These are phyloP conservation scores for Microctonus brassicae DNA, from an alignment of 2,888 invertebrate species.

Conservation along the genomic window DNA sequence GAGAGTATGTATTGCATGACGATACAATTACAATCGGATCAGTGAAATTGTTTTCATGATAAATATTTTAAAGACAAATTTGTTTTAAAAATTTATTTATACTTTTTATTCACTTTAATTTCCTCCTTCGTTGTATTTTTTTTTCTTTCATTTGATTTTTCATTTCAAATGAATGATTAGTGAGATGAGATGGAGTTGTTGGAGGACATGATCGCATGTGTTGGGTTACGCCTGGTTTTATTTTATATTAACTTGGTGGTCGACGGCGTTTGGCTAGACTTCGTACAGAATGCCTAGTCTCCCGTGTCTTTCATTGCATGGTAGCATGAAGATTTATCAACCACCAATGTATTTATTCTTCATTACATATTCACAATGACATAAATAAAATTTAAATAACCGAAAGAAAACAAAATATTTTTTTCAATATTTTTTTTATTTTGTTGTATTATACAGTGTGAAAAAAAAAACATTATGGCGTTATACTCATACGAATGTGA, in stretches of 20 bases:
- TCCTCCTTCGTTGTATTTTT: too few relatives aligned
- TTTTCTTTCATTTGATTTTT: background rate
- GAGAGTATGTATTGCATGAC: background rate
- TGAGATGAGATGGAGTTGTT: background rate
- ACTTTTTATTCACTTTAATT: too few relatives aligned
- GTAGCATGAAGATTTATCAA: conserved; percentile 35
- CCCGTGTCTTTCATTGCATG: conserved; percentile 53
- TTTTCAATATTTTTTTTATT: background rate
- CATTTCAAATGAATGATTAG: background rate
- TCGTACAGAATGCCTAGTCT: conserved; percentile 53
- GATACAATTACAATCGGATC: background rate
- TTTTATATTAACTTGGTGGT: conserved; percentile 18
- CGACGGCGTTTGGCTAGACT: conserved; percentile 48
- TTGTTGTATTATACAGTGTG: background rate
- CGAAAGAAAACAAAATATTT: too few relatives aligned
- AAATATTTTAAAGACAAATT: too few relatives aligned
- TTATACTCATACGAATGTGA: conserved; percentile 60
- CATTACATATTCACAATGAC: conserved; percentile 15
- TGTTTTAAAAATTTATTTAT: too few relatives aligned
- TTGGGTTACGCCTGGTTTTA: conserved; percentile 10
- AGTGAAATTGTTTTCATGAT: background rate
- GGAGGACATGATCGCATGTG: background rate
- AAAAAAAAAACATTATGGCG: conserved; percentile 60
- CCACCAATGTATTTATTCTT: background rate
- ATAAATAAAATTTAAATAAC: background rate